Conservation (phyloP, 2,888 invertebrate species). For the Drosophila ochracea region DNA sequence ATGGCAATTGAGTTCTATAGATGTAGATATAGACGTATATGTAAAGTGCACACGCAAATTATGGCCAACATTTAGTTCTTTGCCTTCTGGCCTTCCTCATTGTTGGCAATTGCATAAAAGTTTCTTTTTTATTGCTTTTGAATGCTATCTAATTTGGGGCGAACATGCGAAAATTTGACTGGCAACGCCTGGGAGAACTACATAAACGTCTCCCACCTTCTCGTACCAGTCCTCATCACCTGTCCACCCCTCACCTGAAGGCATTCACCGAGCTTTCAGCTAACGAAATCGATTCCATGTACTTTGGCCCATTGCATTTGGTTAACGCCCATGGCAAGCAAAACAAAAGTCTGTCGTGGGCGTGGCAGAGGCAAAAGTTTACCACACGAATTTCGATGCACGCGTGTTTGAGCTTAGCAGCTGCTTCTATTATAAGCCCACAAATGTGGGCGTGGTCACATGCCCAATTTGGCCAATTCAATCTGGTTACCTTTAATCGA, state of each 20-base stretch:
- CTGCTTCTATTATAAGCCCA: constrained; percentile 44
- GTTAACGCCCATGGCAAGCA: constrained; percentile 29
- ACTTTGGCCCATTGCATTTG: constrained; percentile 48
- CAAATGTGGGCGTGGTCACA: constrained; percentile 51
- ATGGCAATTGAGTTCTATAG: constrained; percentile 7
- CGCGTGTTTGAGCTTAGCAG: constrained; percentile 68
- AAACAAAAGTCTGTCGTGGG: constrained; percentile 48
- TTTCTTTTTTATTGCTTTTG: constrained; percentile 69
- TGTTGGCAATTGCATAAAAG: constrained; percentile 55
- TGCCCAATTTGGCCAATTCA: constrained; percentile 64
- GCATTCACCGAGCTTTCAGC: constrained; percentile 25
- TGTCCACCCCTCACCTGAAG: neutral
- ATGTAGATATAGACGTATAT: neutral
- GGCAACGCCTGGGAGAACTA: constrained; percentile 57
- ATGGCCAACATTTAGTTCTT: neutral
- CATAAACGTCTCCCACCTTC: neutral
- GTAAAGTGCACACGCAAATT: constrained; percentile 21
- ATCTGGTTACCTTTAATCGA: constrained; percentile 61
- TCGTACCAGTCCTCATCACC: neutral
- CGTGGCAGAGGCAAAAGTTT: constrained; percentile 59
- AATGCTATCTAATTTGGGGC: constrained; percentile 70
- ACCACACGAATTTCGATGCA: constrained; percentile 48
- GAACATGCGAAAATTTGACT: constrained; percentile 74
- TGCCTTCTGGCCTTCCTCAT: constrained; percentile 4
- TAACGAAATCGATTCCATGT: constrained; percentile 53